A percentile compares a stretch with the other conserved stretches of the same genome.
Conservation (phyloP, 2,113 vertebrate species). For the Seriola aureovittata region DNA sequence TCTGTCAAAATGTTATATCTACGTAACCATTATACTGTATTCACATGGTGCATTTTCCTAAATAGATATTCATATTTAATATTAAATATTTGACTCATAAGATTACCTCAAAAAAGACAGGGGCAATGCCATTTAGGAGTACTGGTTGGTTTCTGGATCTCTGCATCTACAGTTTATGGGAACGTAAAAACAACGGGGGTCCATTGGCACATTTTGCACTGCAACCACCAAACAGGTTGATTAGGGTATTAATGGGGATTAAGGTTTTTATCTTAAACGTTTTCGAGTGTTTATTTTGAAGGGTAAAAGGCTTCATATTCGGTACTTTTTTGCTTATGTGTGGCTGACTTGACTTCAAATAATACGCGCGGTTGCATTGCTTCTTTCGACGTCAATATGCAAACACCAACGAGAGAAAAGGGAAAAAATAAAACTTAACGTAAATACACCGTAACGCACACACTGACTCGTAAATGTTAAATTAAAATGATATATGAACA, state of each 20-base stretch:
- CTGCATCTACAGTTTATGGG: too few species aligned
- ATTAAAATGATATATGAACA: background rate
- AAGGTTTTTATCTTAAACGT: too few species aligned
- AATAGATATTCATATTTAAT: too few species aligned
- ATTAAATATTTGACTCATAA: too few species aligned
- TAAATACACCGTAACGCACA: rapidly evolving
- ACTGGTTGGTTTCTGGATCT: too few species aligned
- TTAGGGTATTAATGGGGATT: too few species aligned
- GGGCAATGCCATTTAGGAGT: too few species aligned
- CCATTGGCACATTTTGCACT: background rate
- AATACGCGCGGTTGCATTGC: background rate
- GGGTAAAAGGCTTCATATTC: background rate
- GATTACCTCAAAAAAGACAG: too few species aligned
- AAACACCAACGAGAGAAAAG: background rate
- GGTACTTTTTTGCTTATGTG: background rate
- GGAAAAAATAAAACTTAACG: background rate
- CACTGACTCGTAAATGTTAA: background rate
- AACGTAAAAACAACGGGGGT: background rate
- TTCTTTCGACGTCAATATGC: constrained; percentile 25
- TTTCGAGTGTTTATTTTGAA: constrained; percentile 40
- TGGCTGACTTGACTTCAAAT: background rate
- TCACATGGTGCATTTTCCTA: too few species aligned
- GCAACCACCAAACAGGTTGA: too few species aligned
- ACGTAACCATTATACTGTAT: too few species aligned
- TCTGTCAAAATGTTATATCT: too few species aligned